phyloP scores from a whole-genome alignment of 2,113 vertebrate species.

The Speoplatyrhinus poulsoni region DNA sequence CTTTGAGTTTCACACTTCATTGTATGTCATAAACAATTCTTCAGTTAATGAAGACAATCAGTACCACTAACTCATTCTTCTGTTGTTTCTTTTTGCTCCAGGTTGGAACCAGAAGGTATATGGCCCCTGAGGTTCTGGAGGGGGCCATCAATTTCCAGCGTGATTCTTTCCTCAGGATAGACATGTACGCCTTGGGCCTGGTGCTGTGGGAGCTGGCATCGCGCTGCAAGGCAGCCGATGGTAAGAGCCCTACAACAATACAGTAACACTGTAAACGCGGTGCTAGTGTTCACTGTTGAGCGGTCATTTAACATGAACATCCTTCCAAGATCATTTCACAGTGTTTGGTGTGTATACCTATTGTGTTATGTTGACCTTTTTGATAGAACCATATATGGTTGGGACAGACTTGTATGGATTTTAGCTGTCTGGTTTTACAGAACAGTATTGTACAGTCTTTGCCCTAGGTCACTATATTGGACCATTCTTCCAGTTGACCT shows the following conservation, averaged over 20 bases:
- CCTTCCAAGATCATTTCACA: no score
- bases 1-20: background rate
- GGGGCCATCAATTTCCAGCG: conserved; percentile 95
- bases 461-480: background rate
- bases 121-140: conserved; percentile 95
- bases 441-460: conserved; percentile 13
- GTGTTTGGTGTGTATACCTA: background rate
- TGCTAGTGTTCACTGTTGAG: no score
- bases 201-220: conserved; percentile 91
- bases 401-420: conserved; percentile 18
- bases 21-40: background rate
- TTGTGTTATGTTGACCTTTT: background rate
- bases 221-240: conserved; percentile 90
- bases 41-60: no score
- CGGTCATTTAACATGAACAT: no score
- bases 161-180: conserved; percentile 91
- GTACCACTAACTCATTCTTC: no score
- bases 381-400: background rate
- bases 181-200: conserved; percentile 91
- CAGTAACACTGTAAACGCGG: no score
- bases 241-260: conserved; percentile 64
- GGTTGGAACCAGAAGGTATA: conserved; percentile 94
- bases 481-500: background rate
- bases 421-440: conserved; percentile 19
- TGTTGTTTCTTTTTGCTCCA: conserved; percentile 40